Evolutionary conservation across 2,113 vertebrate species (phyloP), one percentile per base, ranked within the genome.

Genomic region (Onychostoma macrolepis): DNA sequence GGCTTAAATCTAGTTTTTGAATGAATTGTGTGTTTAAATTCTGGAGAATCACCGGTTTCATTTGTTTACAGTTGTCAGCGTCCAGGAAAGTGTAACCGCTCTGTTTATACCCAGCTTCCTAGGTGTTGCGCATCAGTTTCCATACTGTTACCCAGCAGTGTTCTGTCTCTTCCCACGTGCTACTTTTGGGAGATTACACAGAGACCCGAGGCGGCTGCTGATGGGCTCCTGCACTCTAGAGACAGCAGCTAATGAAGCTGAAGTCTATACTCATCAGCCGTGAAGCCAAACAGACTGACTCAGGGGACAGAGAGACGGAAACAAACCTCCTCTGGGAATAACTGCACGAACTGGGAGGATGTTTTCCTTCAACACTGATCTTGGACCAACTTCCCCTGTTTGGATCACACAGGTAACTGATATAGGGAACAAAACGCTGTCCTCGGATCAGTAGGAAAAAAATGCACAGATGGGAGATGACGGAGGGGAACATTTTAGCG

Each of bases 241-340:
- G 88, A 87, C 28, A 13, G 61, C 30, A 26, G 48, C 63, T 89
- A 89, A 89, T 89, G 88, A 89, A 83, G 83, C 86, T 72, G 76
- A 84, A 89, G 86, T 87, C 86, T 85, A 75, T 41, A 75, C 58
- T 89, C 86, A 85, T 89, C 83, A 50, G 77, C 86, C 61, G 48
- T 85, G 86, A 84, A 50, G 88, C 84, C 76, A 87, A 83, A 87
- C 75, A 48, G 67, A 61, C 58, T 4, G 33, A 53, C 88, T 36
- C 83, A 21, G 15, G 83, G 58, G 50, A 89, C 21, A 6, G 41
- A 78, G 65, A 85, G 43, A 83, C 78, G 69, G 83, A 83, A 87
- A 83, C 69, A 78, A 33, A 36, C 30, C 75, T 43, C 86, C 48
- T 13, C 11, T 12, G 83, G 72, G 82, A 82, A 83, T 19, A 65